Evolutionary conservation across 2,797 vertebrate species (phyloP).

Genomic region (Ctenopoma kingsleyae): DNA sequence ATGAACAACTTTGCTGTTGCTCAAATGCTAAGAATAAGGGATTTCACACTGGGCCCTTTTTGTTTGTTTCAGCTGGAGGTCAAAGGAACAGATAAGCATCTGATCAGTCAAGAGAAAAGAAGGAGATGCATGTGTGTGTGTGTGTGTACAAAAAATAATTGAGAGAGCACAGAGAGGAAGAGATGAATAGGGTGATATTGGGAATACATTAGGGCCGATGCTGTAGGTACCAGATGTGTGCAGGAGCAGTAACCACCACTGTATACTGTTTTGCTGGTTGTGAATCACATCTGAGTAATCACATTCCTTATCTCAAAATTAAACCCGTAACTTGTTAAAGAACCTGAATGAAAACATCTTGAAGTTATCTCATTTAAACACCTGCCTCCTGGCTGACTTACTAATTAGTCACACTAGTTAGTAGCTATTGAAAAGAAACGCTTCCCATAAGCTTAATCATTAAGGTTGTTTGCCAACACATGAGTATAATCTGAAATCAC

Average conservation of each 20-base stretch:
- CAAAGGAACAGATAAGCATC: constrained; percentile 40
- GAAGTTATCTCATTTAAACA: constrained; percentile 2
- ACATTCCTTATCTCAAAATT: background rate
- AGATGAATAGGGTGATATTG: background rate
- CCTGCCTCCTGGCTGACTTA: constrained; percentile 7
- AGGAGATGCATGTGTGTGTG: background rate
- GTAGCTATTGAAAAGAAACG: constrained; percentile 1
- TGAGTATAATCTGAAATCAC: constrained; percentile 12
- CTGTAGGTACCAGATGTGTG: background rate
- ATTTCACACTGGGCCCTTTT: no score
- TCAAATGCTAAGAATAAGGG: no score
- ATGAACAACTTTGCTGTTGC: no score
- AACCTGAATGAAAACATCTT: background rate
- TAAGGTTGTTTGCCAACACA: constrained; percentile 22
- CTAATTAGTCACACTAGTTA: constrained; percentile 1
- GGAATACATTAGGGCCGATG: constrained; percentile 16
- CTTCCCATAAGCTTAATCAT: constrained; percentile 23
- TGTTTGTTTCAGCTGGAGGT: constrained; percentile 19
- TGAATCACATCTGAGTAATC: background rate
- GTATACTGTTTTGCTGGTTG: background rate
- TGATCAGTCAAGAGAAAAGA: constrained; percentile 27
- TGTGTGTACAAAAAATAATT: constrained; percentile 5
- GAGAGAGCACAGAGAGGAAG: background rate
- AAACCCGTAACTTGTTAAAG: background rate
- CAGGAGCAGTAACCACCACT: background rate